phyloP scores from a whole-genome alignment of 2,888 invertebrate genomes.

The Drosophila mimica region DNA sequence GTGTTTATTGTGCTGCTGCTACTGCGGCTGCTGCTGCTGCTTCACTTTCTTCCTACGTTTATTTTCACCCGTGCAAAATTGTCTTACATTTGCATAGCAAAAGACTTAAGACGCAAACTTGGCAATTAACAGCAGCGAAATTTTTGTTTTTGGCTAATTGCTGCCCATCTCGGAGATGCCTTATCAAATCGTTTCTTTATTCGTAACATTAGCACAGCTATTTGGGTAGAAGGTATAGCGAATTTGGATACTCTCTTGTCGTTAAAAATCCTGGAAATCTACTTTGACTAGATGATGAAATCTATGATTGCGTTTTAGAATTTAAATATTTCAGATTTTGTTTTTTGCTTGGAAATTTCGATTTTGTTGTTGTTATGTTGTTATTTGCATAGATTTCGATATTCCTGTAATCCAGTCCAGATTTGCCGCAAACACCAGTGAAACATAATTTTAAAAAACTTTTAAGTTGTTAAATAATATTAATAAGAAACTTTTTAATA shows the following conservation, averaged over 20 bases:
- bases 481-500: neutral
- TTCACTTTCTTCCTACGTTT: slow-evolving; percentile 61
- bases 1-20: slow-evolving; percentile 30
- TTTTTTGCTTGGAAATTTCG: neutral
- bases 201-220: slow-evolving; percentile 13
- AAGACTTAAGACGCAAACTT: slow-evolving; percentile 58
- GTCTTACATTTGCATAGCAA: slow-evolving; percentile 61
- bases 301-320: neutral
- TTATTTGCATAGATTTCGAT: neutral
- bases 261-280: neutral
- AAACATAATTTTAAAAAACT: neutral
- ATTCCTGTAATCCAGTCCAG: neutral
- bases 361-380: no score
- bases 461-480: neutral
- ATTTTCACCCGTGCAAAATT: slow-evolving; percentile 57
- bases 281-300: neutral
- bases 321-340: neutral
- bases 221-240: neutral
- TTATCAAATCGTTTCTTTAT: slow-evolving; percentile 39
- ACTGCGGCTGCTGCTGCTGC: slow-evolving; percentile 29
- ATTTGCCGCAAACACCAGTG: neutral
- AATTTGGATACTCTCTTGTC: slow-evolving; percentile 21
- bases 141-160: slow-evolving; percentile 57
- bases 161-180: slow-evolving; percentile 33
- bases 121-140: slow-evolving; percentile 75